phyloP scores from a whole-genome alignment of 2,113 vertebrate genomes.

The Siniperca knerii region DNA sequence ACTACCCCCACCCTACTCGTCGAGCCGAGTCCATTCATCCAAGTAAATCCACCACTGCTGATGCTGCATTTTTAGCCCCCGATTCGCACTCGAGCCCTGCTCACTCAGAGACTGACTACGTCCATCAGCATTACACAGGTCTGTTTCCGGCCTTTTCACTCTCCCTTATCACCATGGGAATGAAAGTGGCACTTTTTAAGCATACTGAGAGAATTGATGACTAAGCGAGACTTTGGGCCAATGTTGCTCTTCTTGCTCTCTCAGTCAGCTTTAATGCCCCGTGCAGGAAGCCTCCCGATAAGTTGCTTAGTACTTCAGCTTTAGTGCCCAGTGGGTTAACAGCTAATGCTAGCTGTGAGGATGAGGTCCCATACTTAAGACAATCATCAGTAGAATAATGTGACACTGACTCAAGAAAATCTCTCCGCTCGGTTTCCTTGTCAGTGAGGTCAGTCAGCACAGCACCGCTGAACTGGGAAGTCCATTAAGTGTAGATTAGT shows the following conservation, averaged over 20 bases:
- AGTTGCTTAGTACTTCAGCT: constrained; percentile 57
- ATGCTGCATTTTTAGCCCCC: constrained; percentile 60
- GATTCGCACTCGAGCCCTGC: constrained; percentile 33
- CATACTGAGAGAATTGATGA: constrained; percentile 54
- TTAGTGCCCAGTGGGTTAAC: constrained; percentile 18
- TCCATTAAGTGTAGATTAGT: constrained; percentile 41
- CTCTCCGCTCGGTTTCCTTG: not conserved
- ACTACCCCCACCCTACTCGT: not conserved
- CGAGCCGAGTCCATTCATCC: constrained; percentile 70
- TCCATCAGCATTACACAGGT: constrained; percentile 77
- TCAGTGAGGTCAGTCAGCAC: not conserved
- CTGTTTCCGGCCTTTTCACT: constrained; percentile 64
- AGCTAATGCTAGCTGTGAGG: constrained; percentile 32
- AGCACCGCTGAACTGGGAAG: not conserved
- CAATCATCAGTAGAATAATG: constrained; percentile 21
- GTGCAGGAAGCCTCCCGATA: constrained; percentile 53
- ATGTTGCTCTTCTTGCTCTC: constrained; percentile 29
- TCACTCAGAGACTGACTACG: constrained; percentile 52
- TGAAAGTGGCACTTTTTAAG: constrained; percentile 65
- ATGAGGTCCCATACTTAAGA: constrained; percentile 36
- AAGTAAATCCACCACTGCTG: constrained; percentile 76
- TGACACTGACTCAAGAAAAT: constrained; percentile 16
- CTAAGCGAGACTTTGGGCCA: constrained; percentile 54
- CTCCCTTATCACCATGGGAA: constrained; percentile 64
- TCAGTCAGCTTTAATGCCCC: constrained; percentile 50